Conservation (phyloP, 2,113 vertebrate species). For the Neofelis nebulosa region DNA sequence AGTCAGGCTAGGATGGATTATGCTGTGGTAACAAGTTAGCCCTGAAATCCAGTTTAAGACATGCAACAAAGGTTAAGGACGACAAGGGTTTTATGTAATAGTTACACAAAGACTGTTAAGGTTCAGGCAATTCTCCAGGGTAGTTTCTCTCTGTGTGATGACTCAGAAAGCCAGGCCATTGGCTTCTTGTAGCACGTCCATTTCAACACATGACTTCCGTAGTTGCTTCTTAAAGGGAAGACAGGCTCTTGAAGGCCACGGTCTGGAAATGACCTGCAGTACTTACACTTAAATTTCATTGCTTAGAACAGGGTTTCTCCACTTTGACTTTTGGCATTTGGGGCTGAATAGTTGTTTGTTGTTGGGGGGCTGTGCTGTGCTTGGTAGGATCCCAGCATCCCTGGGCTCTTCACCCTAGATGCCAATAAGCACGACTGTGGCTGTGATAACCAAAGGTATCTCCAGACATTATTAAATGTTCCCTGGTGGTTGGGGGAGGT, state of each 20-base stretch:
- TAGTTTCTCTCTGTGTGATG: neutral
- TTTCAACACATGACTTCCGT: neutral
- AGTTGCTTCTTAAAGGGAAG: neutral
- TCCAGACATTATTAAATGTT: neutral
- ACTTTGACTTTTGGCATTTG: neutral
- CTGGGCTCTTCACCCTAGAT: neutral
- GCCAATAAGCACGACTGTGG: no score
- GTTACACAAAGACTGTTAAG: neutral
- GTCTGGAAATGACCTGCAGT: neutral
- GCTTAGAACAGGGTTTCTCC: neutral
- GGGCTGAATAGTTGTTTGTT: neutral
- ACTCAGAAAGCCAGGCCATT: neutral
- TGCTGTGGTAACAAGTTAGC: neutral
- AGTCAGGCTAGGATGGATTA: neutral
- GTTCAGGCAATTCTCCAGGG: neutral
- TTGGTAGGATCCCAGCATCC: neutral
- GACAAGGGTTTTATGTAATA: neutral
- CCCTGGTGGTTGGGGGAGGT: neutral
- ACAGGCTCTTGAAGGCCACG: neutral
- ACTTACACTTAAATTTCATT: neutral
- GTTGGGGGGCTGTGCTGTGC: neutral
- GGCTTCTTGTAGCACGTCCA: neutral
- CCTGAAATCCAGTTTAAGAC: neutral
- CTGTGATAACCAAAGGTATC: neutral
- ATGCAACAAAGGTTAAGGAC: neutral